A percentile compares a stretch with the other conserved stretches of the same genome.
Evolutionary conservation across 2,888 invertebrate genomes (phyloP).

Genomic region (Aquatica leii): DNA sequence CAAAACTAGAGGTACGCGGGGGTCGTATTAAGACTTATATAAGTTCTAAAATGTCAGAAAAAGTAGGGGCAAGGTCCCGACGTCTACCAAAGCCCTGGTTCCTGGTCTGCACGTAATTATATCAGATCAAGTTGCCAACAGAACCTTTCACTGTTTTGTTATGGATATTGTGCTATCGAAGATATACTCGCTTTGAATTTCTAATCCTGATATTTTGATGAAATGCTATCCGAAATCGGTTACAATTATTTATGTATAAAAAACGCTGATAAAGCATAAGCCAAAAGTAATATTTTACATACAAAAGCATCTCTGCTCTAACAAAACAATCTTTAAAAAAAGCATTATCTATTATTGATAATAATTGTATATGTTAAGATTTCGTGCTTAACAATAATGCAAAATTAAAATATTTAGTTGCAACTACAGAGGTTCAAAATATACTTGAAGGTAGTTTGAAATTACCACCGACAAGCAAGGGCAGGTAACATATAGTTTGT

Average conservation of each 20-base stretch:
- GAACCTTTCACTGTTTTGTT: constrained; percentile 44
- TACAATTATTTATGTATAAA: too few species aligned
- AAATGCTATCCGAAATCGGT: not conserved
- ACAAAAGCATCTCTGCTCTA: too few species aligned
- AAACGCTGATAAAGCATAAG: too few species aligned
- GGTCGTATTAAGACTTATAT: constrained; percentile 58
- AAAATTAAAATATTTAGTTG: too few species aligned
- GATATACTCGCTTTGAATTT: constrained; percentile 12
- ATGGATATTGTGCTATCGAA: constrained; percentile 29
- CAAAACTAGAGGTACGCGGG: constrained; percentile 59
- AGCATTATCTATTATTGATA: too few species aligned
- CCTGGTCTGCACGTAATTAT: constrained; percentile 48
- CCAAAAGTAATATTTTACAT: too few species aligned
- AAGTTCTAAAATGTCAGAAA: constrained; percentile 49
- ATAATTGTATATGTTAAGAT: too few species aligned
- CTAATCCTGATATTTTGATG: not conserved
- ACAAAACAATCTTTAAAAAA: too few species aligned
- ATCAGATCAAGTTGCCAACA: constrained; percentile 37
- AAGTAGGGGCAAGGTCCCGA: constrained; percentile 60
- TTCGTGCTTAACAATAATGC: too few species aligned
- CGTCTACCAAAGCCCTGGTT: constrained; percentile 54
- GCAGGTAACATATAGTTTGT: not conserved
- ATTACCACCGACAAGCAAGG: not conserved
- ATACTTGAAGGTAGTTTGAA: not conserved
- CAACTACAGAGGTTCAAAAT: too few species aligned